Base-by-base conservation (phyloP, 1,140 invertebrate genomes). In the Ctenoplectra terminalis region DNA sequence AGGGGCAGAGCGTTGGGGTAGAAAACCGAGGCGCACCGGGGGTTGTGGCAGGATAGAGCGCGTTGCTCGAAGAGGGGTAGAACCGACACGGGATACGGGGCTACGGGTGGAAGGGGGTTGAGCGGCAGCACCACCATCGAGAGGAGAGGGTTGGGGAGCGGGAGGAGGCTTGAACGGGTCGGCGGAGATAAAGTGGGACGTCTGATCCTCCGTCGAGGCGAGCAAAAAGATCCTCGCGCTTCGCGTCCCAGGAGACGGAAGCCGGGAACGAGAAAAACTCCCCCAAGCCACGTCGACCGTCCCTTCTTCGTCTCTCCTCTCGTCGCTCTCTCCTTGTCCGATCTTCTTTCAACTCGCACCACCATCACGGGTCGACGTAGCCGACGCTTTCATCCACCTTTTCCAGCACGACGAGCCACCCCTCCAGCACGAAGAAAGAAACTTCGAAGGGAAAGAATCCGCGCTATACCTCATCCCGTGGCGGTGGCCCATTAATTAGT, bases 201-300 rank as follows among this genome's bases (percentile, higher is more conserved):
- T 91, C 90, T 91, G 90, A 91, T 91, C 90, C 90, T 91, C 90
- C 88, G 89, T 86, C 88, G 90, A 91, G 90, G 90, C 88, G 88
- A 91, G 90, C 90, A 91, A 91, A 91, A 91, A 91, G 90, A 91
- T 91, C 89, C 90, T 90, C 87, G 90, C 90, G 90, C 90, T 91
- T 88, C 88, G 90, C 90, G 92, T 92, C 92, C 92, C 92, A 88
- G 84, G 91, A 93, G 92, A 93, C 92, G 92, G 91, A 92, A 93
- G 90, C 91, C 85, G 89, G 90, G 92, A 92, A 92, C 90, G 91
- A 92, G 91, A 93, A 93, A 93, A 93, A 93, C 92, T 92, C 91
- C 88, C 89, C 87, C 89, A 87, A 90, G 87, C 90, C 86, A 82
- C 82, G 85, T 88, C 87, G 71, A 88, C 74, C 23, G 20, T 37